These are phyloP conservation scores for Rhagium mordax DNA, from an alignment of 2,888 invertebrate species.

Conservation along the genomic window DNA sequence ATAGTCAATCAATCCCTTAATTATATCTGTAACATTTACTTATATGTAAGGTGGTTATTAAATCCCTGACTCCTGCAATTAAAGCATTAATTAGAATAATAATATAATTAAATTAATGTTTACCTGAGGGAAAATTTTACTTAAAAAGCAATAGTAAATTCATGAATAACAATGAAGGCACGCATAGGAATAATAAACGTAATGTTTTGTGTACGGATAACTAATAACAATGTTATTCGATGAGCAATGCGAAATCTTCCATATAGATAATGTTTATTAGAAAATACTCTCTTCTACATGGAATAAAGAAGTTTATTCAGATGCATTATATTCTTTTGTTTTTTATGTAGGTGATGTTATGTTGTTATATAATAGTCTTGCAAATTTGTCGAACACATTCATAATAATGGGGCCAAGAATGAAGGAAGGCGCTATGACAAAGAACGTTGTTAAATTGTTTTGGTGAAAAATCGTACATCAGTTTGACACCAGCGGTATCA, in stretches of 20 bases:
- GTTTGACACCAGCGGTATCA: no score
- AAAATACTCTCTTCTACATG: neutral
- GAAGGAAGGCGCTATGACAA: no score
- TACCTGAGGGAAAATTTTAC: conserved; percentile 11
- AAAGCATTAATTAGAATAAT: conserved; percentile 21
- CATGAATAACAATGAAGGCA: conserved; percentile 10
- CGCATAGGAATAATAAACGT: neutral
- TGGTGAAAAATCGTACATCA: no score
- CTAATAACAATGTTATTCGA: neutral
- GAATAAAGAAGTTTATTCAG: no score
- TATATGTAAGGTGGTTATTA: neutral
- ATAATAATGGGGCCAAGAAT: no score
- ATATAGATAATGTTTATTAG: neutral
- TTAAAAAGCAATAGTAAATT: conserved; percentile 7
- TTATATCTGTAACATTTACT: conserved; percentile 19
- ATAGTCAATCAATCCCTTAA: conserved; percentile 7
- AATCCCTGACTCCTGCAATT: conserved; percentile 5
- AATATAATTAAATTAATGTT: conserved; percentile 9
- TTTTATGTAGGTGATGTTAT: no score
- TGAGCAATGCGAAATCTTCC: neutral
- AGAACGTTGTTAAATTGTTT: no score
- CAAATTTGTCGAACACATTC: no score
- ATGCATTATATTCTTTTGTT: no score
- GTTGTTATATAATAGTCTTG: no score
- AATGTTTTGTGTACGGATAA: neutral